Evolutionary conservation across 1,140 invertebrate genomes (phyloP).

Genomic region (Brachionus angularis): DNA sequence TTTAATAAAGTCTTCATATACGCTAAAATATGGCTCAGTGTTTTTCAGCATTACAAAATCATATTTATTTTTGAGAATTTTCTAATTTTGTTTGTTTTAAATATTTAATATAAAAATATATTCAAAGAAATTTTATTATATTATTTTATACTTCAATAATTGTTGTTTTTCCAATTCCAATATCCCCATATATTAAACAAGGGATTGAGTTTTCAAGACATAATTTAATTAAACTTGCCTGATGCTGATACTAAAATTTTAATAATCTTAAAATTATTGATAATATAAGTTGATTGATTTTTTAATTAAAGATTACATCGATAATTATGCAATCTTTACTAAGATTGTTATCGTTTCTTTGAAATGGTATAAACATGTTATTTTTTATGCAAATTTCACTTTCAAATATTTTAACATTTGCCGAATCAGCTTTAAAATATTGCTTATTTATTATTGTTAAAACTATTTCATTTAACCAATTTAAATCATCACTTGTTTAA

Average conservation of each 20-base stretch:
- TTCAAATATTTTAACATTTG: background rate
- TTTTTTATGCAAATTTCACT: slow-evolving; percentile 8
- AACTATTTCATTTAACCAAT: background rate
- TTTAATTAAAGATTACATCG: slow-evolving; percentile 6
- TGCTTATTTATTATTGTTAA: background rate
- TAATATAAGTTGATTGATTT: no score
- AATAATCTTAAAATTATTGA: no score
- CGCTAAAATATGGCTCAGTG: background rate
- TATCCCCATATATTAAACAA: slow-evolving; percentile 25
- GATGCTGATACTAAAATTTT: slow-evolving; percentile 24
- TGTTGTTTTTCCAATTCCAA: slow-evolving; percentile 19
- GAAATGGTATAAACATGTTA: background rate
- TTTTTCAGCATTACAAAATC: slow-evolving; percentile 3
- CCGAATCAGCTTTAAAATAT: background rate
- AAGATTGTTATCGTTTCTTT: slow-evolving; percentile 7
- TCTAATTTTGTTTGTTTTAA: background rate
- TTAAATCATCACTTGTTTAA: background rate
- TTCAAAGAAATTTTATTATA: background rate
- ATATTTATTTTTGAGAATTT: slow-evolving; percentile 21
- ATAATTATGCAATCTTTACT: slow-evolving; percentile 25
- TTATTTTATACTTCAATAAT: background rate
- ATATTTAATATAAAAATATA: background rate
- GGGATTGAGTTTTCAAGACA: slow-evolving; percentile 31
- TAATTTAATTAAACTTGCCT: slow-evolving; percentile 24
- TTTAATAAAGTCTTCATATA: slow-evolving; percentile 9